Base-by-base conservation (phyloP, 2,797 vertebrate species). In the Florisuga fusca region DNA sequence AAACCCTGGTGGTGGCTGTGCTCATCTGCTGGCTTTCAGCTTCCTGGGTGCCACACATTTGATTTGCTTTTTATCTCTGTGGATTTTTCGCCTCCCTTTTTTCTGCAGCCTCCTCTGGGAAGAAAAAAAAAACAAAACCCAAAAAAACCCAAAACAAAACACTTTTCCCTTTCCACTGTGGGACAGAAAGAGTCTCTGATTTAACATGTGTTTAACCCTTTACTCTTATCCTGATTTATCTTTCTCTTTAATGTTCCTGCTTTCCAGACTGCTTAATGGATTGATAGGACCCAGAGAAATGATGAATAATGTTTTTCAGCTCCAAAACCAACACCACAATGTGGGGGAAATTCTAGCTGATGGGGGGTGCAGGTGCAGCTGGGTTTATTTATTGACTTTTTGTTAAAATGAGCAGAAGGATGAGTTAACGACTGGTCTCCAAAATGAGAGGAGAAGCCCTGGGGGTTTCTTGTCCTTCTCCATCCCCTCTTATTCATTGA, bases 341-440 rank as follows among this genome's bases (percentile, higher is more conserved):
- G 1, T 29, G 4, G 38, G 4, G 38, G 46, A 43, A 59, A 22
- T 62, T 64, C 38, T 23, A n/a, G 31, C 41, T 31, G 85, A 73
- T 48, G 38, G 77, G 74, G 57, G 58, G 27, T 36, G 2, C 4
- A 8, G 34, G 31, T 21, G 45, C 31, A 10, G 6, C 38, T 6
- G n/a, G 12, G n/a, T 78, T 58, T 58, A 16, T 50, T 81, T 57
- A 18, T 48, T 34, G 75, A 6, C 71, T 51, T 13, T 48, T 22
- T 33, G n/a, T 50, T 45, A 43, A 20, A 26, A 45, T n/a, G 43
- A 26, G 11, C 13, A 67, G 81, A 29, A 59, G 72, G 31, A 12
- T 2, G 1, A 1, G 3, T 45, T 41, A 33, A 33, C 29, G 36
- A 3, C 23, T 20, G 4, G 17, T 36, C 33, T 62, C 36, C 2